Base-by-base conservation (phyloP, 2,888 invertebrate species). In the Nemotelus pantherinus region DNA sequence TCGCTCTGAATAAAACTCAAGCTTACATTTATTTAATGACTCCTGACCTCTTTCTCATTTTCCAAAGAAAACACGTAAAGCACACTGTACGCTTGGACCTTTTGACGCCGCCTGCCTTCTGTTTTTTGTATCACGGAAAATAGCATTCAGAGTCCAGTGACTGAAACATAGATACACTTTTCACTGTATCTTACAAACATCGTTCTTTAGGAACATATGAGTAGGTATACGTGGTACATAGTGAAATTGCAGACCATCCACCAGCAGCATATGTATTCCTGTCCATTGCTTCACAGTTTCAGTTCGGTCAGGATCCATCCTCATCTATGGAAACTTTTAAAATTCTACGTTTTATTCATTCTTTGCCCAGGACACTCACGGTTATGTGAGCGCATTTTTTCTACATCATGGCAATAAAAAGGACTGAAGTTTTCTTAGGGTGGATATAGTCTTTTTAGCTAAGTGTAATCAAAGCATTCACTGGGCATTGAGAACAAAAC, bases 1-100 rank as follows among this genome's bases (percentile, higher is more conserved):
- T 25, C 25, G 25, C 25, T 25, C 25, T 25, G 25, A 25, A 25
- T 25, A 25, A 25, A 65, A 65, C 41, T 65, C 65, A 10, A 25
- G 41, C 55, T 76, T 65, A 50, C 76, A 76, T 76, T 76, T 76
- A 76, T 76, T 53, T 76, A 65, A 76, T 76, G 76, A 76, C 63
- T 65, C 53, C 25, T 65, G 64, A 64, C 50, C 55, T 65, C 50
- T 64, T 76, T 65, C 50, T 74, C 25, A 25, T 25, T 25, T 25
- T 25, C 25, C 25, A 25, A 25, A 25, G 25, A 25, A 25, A 25
- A 25, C 25, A 25, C 25, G 25, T 25, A 25, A 25, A 25, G 25
- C 25, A 25, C 25, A 25, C 25, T 25, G 25, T 25, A 25, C 25
- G 25, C 25, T 25, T 25, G 25, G 25, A 25, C 25, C 25, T 25